These are phyloP conservation scores for Andricus curvator DNA, from an alignment of 2,888 invertebrate species.

Conservation along the genomic window DNA sequence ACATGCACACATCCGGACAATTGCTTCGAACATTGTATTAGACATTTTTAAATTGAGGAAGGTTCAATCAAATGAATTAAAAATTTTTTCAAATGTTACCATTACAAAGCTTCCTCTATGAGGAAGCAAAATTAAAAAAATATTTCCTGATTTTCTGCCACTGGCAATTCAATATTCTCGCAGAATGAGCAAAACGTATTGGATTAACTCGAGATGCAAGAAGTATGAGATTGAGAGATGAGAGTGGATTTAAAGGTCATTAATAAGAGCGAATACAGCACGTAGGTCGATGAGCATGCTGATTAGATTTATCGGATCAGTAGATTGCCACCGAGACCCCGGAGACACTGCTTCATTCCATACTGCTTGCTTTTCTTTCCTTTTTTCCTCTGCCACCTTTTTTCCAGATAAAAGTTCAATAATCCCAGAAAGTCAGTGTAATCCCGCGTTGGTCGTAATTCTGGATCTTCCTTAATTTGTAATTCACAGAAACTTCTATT, in stretches of 20 bases:
- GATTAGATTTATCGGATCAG: conserved; percentile 73
- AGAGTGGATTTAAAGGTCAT: conserved; percentile 67
- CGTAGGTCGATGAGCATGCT: conserved; percentile 70
- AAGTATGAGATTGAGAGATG: conserved; percentile 61
- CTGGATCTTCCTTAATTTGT: conserved; percentile 62
- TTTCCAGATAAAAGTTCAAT: conserved; percentile 64
- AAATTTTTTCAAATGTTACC: too few relatives aligned
- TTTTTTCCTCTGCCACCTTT: conserved; percentile 48
- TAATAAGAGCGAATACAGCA: conserved; percentile 61
- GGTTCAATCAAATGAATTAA: too few relatives aligned
- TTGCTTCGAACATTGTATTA: too few relatives aligned
- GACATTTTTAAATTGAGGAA: too few relatives aligned
- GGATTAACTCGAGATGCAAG: conserved; percentile 53
- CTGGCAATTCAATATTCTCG: conserved; percentile 8
- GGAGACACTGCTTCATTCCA: conserved; percentile 47
- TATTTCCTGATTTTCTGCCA: background rate
- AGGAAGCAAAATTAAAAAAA: background rate
- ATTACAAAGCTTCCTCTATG: too few relatives aligned
- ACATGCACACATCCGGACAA: too few relatives aligned
- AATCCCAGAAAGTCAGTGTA: conserved; percentile 60
- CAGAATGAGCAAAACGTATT: background rate
- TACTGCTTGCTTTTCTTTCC: conserved; percentile 45
- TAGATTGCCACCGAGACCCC: conserved; percentile 63
- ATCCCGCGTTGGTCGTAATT: conserved; percentile 62
- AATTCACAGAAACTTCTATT: conserved; percentile 54